These are phyloP conservation scores for Bombus pascuorum DNA, from an alignment of 1,140 invertebrate species.

Conservation along the genomic window DNA sequence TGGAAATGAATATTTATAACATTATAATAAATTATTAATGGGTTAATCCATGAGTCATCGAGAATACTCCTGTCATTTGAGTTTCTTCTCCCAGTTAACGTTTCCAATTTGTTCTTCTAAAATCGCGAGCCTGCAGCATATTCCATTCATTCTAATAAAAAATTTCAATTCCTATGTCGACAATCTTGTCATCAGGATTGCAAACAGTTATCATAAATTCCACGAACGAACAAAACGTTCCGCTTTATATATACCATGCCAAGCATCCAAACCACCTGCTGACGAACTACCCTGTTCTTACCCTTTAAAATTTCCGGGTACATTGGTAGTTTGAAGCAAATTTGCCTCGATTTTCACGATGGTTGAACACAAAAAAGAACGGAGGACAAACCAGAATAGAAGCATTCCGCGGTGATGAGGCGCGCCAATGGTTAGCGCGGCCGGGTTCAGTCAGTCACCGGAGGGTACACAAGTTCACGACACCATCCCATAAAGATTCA, in stretches of 20 bases:
- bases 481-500: constrained; percentile 83
- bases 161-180: too few species aligned
- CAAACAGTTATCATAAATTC: not conserved
- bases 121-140: too few species aligned
- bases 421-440: constrained; percentile 75
- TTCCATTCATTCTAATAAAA: too few species aligned
- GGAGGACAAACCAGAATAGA: not conserved
- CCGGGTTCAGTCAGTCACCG: constrained; percentile 80
- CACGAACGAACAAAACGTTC: not conserved
- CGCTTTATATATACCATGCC: not conserved
- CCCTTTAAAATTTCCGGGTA: not conserved
- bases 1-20: too few species aligned
- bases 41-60: too few species aligned
- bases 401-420: constrained; percentile 40
- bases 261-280: not conserved
- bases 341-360: not conserved
- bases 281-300: not conserved
- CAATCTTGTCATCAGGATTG: too few species aligned
- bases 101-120: not conserved
- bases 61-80: not conserved
- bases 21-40: too few species aligned
- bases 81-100: not conserved
- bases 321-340: not conserved
- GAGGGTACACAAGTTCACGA: constrained; percentile 82
- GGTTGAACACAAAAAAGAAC: not conserved